Percentiles rank a stretch among this genome's conserved stretches.
Conservation (phyloP, 2,113 vertebrate genomes). For the Oophaga pumilio region DNA sequence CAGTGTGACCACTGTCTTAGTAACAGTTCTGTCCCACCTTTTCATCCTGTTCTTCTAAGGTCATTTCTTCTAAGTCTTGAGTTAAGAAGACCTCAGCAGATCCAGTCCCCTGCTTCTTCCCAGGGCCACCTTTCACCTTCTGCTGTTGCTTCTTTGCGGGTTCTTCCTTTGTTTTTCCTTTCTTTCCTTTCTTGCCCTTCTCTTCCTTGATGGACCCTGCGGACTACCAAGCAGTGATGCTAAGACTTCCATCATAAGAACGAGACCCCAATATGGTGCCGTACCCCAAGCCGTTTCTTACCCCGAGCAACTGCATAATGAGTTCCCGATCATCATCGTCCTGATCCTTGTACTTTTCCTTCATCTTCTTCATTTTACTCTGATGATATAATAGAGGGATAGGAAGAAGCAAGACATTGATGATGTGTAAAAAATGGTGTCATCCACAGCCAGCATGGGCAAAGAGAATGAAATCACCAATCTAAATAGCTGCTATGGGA, state of each 20-base stretch:
- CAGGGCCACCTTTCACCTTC: constrained; percentile 69
- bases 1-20: no score
- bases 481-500: no score
- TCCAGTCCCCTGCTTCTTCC: constrained; percentile 61
- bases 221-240: constrained; percentile 70
- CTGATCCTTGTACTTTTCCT: constrained; percentile 97
- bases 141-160: constrained; percentile 72
- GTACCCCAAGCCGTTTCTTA: constrained; percentile 66
- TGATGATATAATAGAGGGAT: constrained; percentile 61
- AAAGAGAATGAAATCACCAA: no score
- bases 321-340: constrained; percentile 96
- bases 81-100: constrained; percentile 61
- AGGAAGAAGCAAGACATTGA: neutral
- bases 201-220: constrained; percentile 87
- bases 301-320: constrained; percentile 94
- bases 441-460: no score
- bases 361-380: constrained; percentile 98
- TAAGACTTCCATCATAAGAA: neutral
- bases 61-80: constrained; percentile 64
- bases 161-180: constrained; percentile 85
- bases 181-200: constrained; percentile 86
- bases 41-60: constrained; percentile 76
- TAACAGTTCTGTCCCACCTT: constrained; percentile 71
- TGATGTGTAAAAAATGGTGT: no score
- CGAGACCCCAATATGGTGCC: neutral